These are phyloP conservation scores for Criorhina ranunculi DNA, from an alignment of 2,888 invertebrate genomes.

Conservation along the genomic window DNA sequence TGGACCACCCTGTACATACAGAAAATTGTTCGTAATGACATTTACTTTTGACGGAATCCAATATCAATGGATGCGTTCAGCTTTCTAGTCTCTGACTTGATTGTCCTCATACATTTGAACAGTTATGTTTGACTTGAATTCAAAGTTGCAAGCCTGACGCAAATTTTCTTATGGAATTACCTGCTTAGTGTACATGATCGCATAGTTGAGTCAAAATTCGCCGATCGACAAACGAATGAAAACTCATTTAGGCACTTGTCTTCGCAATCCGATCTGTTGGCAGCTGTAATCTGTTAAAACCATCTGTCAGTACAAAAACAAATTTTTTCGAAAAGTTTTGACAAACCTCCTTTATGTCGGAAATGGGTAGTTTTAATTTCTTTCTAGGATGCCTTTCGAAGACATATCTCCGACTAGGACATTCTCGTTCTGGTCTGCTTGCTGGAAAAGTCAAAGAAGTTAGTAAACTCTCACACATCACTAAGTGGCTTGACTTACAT, in stretches of 20 bases:
- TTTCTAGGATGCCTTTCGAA: slow-evolving; percentile 95
- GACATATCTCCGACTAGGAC: slow-evolving; percentile 94
- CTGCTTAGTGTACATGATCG: slow-evolving; percentile 92
- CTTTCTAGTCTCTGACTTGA: too few species aligned
- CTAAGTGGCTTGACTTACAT: slow-evolving; percentile 87
- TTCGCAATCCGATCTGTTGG: slow-evolving; percentile 95
- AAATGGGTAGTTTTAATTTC: slow-evolving; percentile 91
- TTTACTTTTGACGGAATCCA: too few species aligned
- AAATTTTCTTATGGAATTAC: slow-evolving; percentile 62
- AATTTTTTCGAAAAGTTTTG: neutral
- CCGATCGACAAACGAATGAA: slow-evolving; percentile 94
- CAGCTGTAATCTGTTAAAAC: slow-evolving; percentile 86
- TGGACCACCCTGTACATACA: too few species aligned
- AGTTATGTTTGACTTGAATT: neutral
- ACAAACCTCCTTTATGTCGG: slow-evolving; percentile 92
- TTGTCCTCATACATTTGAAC: too few species aligned
- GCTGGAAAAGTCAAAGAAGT: slow-evolving; percentile 85
- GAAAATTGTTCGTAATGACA: too few species aligned
- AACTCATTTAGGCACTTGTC: slow-evolving; percentile 95
- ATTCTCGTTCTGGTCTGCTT: slow-evolving; percentile 94
- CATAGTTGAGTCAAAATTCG: slow-evolving; percentile 91
- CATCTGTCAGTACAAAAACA: slow-evolving; percentile 1
- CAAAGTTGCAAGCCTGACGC: neutral
- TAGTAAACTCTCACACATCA: neutral
- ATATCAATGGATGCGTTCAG: too few species aligned